Conservation (phyloP, 2,888 invertebrate species). For the Malthinus seriepunctatus region DNA sequence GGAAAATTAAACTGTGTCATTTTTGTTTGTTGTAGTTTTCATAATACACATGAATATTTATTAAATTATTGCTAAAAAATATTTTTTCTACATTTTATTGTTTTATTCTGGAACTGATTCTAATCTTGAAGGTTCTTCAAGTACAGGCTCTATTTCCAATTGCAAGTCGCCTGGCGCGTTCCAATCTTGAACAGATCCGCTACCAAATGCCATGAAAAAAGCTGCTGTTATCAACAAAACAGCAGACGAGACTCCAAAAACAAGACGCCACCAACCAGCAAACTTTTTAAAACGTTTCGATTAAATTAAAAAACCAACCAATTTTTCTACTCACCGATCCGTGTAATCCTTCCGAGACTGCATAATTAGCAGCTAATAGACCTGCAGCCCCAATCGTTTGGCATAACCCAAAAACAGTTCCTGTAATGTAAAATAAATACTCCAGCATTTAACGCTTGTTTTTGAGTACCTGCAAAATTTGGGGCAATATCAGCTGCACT, state of each 20-base stretch:
- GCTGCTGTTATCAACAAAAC: constrained; percentile 60
- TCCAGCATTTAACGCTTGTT: neutral
- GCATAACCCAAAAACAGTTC: constrained; percentile 56
- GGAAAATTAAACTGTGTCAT: constrained; percentile 21
- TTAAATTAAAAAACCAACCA: too few species aligned
- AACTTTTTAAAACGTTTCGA: constrained; percentile 44
- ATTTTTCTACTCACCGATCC: constrained; percentile 61
- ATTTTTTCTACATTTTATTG: constrained; percentile 3
- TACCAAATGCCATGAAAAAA: constrained; percentile 61
- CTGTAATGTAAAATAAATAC: constrained; percentile 35
- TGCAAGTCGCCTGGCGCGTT: constrained; percentile 51
- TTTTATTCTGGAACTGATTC: constrained; percentile 51
- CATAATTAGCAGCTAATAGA: constrained; percentile 60
- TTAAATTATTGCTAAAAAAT: constrained; percentile 18
- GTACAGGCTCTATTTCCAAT: constrained; percentile 45
- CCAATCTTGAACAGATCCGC: constrained; percentile 64
- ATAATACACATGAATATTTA: constrained; percentile 23
- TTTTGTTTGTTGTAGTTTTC: constrained; percentile 18
- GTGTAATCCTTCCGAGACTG: constrained; percentile 61
- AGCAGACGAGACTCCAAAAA: constrained; percentile 62
- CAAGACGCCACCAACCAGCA: constrained; percentile 62
- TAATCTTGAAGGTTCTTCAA: constrained; percentile 49
- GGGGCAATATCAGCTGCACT: constrained; percentile 66
- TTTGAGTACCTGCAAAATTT: constrained; percentile 51
- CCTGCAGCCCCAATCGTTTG: constrained; percentile 63